Percentiles rank a stretch among this genome's conserved stretches.
These are phyloP conservation scores for Mizuhopecten yessoensis DNA, from an alignment of 1,140 invertebrate species.

Conservation along the genomic window DNA sequence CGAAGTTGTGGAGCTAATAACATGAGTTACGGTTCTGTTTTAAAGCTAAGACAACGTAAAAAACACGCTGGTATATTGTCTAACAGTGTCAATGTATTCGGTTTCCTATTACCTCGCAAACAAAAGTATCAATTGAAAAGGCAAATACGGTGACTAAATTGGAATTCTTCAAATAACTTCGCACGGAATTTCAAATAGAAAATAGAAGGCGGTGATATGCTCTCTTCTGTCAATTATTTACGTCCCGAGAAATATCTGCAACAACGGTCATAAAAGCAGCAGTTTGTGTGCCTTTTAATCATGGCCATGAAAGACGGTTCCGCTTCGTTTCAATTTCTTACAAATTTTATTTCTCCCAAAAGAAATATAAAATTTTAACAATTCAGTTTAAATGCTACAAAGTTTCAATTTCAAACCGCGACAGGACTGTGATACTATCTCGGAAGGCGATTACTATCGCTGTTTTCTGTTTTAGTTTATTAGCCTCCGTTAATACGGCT, in stretches of 20 bases:
- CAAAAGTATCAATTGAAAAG: constrained; percentile 14
- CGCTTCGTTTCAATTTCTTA: constrained; percentile 34
- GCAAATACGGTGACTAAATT: background rate
- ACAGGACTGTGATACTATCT: background rate
- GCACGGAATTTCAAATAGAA: background rate
- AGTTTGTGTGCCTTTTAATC: background rate
- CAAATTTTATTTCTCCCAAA: constrained; percentile 30
- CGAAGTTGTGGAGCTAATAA: background rate
- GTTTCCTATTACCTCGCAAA: background rate
- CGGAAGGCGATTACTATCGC: background rate
- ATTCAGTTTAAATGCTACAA: constrained; percentile 14
- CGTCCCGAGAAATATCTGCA: constrained; percentile 24
- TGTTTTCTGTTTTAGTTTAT: background rate
- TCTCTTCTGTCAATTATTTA: constrained; percentile 29
- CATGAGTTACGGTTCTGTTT: background rate
- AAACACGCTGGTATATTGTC: background rate
- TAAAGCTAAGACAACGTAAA: background rate
- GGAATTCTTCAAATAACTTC: constrained; percentile 34
- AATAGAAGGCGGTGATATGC: background rate
- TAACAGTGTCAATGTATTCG: background rate
- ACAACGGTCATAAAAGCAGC: background rate
- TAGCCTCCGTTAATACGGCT: background rate
- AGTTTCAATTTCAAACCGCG: constrained; percentile 11
- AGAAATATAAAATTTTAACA: constrained; percentile 24
- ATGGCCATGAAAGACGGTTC: constrained; percentile 6